Evolutionary conservation across 2,888 invertebrate genomes (phyloP), one percentile per base, ranked within the genome.

Genomic region (Cantharis rufa): DNA sequence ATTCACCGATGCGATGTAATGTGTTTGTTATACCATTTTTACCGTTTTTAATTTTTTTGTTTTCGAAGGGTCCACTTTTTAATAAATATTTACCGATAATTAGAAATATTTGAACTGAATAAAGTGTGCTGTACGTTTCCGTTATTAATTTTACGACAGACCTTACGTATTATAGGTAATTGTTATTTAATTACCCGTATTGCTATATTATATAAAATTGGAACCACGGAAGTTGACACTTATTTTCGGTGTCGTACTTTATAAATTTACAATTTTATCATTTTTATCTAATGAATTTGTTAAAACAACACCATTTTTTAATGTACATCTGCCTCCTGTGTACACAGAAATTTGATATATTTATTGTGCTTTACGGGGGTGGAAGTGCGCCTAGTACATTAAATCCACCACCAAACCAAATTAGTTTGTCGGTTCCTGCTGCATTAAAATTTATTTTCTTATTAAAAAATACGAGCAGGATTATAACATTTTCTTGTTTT

Each of bases 141-240:
- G 64, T 66, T 66, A 66, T n/a, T 66, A 66, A 66, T 66, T n/a
- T 21, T 21, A 66, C 21, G 16, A 66, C 24, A 66, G 48, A 66
- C 64, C 13, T 66, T 9, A 5, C 21, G 64, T 64, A 64, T 64
- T 18, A 48, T 48, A 48, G n/a, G n/a, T 66, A 66, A 66, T 66
- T 66, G 15, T 66, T 66, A 66, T 66, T 66, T 66, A 66, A 66
- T 66, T 66, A 66, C 64, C 64, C 64, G 18, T 16, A 18, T 66
- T 21, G 18, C n/a, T 21, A 21, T 24, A n/a, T 11, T 10, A 28
- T 28, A 66, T 10, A 21, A 15, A 18, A n/a, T 66, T 13, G 13
- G 24, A 66, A 21, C n/a, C 24, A 21, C 64, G 64, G 64, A 66
- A 66, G 64, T 24, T n/a, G 21, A 66, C 64, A 66, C 64, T 66